Evolutionary conservation across 2,113 vertebrate species (phyloP), one percentile per base, ranked within the genome.

Genomic region (Lophius piscatorius): DNA sequence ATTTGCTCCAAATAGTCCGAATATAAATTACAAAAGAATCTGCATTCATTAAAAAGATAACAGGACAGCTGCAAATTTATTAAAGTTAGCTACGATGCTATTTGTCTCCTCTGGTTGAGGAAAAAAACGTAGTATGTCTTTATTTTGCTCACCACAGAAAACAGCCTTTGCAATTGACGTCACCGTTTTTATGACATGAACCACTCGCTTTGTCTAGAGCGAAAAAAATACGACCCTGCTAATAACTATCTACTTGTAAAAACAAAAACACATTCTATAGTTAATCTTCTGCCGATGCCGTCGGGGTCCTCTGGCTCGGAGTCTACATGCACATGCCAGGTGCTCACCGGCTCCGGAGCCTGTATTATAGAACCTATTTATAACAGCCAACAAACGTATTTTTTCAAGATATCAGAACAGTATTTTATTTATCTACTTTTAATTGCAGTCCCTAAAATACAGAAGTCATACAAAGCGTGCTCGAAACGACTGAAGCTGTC

Each of bases 221-320:
- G 42, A 20, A 48, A 44, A 4, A 36, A 11, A 1, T 26, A 9
- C 9, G 12, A 13, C n/a, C 3, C 2, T 16, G 10, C 12, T 38
- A 45, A 51, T 1, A 28, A 21, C 14, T 59, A 28, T 26, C 1
- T 36, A 61, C 9, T 10, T 4, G 40, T 13, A 13, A 42, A 21
- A 42, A 50, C 18, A 5, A 44, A 16, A 20, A 4, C 2, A 29
- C 9, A 34, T 36, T 58, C n/a, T 9, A 22, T 35, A 21, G 56
- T 20, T 26, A 10, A 18, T 45, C 70, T 76, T 73, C 70, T 74
- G 70, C 34, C n/a, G 24, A 3, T 28, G 33, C 12, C 4, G 9
- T 23, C 75, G 85, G 85, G 85, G 85, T 85, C 85, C 82, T 78
- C 12, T 3, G 3, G 35, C 6, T 26, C 8, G 29, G 41, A 40